Evolutionary conservation across 2,888 invertebrate species (phyloP).

Genomic region (Halictus ligatus): DNA sequence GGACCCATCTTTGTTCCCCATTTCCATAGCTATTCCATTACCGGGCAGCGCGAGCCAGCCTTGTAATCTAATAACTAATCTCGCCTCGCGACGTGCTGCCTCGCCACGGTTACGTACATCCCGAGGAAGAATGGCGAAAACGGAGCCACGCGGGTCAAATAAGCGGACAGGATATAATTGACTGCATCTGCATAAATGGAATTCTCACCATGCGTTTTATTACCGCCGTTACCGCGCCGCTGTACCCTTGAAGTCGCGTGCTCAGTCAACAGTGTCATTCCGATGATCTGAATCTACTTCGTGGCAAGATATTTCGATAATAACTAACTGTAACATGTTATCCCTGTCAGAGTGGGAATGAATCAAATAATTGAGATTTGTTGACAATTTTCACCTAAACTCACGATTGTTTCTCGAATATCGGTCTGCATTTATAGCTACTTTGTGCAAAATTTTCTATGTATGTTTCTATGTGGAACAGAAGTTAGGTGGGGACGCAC

Average conservation of each 20-base stretch:
- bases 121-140: constrained; percentile 17
- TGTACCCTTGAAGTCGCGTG: not conserved
- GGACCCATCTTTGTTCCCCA: constrained; percentile 62
- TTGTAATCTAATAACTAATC: constrained; percentile 76
- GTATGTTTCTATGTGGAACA: no score
- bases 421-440: no score
- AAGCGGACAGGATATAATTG: constrained; percentile 72
- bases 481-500: no score
- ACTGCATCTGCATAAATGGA: constrained; percentile 74
- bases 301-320: no score
- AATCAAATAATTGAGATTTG: no score
- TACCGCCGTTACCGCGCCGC: not conserved
- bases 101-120: not conserved
- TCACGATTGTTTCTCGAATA: no score
- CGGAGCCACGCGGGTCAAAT: constrained; percentile 46
- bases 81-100: constrained; percentile 26
- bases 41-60: constrained; percentile 30
- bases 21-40: constrained; percentile 71
- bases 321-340: no score
- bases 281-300: no score
- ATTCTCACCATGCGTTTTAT: constrained; percentile 41
- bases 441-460: no score
- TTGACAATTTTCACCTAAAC: no score
- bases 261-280: no score
- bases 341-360: no score